A percentile compares a stretch with the other conserved stretches of the same genome.
Evolutionary conservation across 2,888 invertebrate genomes (phyloP).

Genomic region (Cephus nigrinus): DNA sequence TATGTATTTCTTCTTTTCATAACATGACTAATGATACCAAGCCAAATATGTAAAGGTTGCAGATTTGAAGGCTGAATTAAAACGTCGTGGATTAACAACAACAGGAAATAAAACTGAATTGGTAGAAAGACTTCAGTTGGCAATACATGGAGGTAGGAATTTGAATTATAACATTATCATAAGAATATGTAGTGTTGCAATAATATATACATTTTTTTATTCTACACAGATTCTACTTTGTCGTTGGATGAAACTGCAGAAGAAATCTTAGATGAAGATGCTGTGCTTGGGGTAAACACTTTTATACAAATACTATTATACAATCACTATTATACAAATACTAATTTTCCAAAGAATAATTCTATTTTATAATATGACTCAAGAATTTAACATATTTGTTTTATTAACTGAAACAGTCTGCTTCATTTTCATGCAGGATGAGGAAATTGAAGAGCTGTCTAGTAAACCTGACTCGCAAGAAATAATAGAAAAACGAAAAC

Average conservation of each 20-base stretch:
- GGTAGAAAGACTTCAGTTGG: slow-evolving; percentile 78
- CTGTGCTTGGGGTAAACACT: slow-evolving; percentile 66
- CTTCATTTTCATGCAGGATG: slow-evolving; percentile 48
- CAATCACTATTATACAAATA: background rate
- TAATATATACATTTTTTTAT: slow-evolving; percentile 20
- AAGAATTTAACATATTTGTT: background rate
- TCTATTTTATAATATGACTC: background rate
- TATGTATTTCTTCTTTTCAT: background rate
- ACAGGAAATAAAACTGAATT: slow-evolving; percentile 87
- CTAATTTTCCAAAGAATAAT: background rate
- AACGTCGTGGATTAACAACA: slow-evolving; percentile 78
- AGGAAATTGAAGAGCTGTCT: slow-evolving; percentile 60
- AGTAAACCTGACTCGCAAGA: slow-evolving; percentile 60
- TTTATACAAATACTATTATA: too few species aligned
- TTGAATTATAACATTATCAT: background rate
- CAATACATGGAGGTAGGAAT: slow-evolving; percentile 65
- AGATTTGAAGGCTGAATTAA: slow-evolving; percentile 85
- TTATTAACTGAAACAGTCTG: slow-evolving; percentile 5
- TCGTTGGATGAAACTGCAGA: slow-evolving; percentile 69
- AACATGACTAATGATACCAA: slow-evolving; percentile 4
- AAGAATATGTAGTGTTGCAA: background rate
- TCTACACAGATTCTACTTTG: slow-evolving; percentile 57
- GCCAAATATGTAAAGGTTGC: slow-evolving; percentile 74
- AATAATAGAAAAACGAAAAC: slow-evolving; percentile 52
- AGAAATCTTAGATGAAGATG: slow-evolving; percentile 69